Evolutionary conservation across 2,797 vertebrate species (phyloP).

Genomic region (Schizopygopsis pylzovi): DNA sequence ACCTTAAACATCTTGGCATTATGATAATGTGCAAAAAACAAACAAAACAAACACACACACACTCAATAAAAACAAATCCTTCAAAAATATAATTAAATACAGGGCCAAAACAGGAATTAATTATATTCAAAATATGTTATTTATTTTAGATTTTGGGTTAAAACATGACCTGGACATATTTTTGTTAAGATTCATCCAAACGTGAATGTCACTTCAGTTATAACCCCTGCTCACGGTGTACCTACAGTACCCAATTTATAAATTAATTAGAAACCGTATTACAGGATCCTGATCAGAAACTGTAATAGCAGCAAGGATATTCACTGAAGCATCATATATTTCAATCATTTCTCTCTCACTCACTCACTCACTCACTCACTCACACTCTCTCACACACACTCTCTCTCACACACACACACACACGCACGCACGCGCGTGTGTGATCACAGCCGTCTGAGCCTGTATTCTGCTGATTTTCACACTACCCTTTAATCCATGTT

Average conservation of each 20-base stretch:
- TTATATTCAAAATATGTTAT: neutral
- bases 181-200: slow-evolving; percentile 5
- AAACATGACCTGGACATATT: slow-evolving; percentile 12
- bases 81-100: neutral
- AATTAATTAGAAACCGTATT: slow-evolving; percentile 55
- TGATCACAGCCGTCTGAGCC: slow-evolving; percentile 18
- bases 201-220: slow-evolving; percentile 1
- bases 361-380: slow-evolving; percentile 11
- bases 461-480: slow-evolving; percentile 37
- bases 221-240: slow-evolving; percentile 13
- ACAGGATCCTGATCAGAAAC: slow-evolving; percentile 42
- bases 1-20: neutral
- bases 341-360: slow-evolving; percentile 21
- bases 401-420: slow-evolving; percentile 13
- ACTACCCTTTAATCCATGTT: slow-evolving; percentile 43
- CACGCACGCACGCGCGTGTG: neutral
- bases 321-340: slow-evolving; percentile 41
- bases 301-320: slow-evolving; percentile 8
- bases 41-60: neutral
- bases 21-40: neutral
- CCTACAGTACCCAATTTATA: slow-evolving; percentile 24
- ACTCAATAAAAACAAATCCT: neutral
- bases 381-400: slow-evolving; percentile 14
- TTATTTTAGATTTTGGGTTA: neutral
- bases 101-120: neutral